These are phyloP conservation scores for Aleiodes sp. DNA, from an alignment of 1,140 invertebrate genomes.

Conservation along the genomic window DNA sequence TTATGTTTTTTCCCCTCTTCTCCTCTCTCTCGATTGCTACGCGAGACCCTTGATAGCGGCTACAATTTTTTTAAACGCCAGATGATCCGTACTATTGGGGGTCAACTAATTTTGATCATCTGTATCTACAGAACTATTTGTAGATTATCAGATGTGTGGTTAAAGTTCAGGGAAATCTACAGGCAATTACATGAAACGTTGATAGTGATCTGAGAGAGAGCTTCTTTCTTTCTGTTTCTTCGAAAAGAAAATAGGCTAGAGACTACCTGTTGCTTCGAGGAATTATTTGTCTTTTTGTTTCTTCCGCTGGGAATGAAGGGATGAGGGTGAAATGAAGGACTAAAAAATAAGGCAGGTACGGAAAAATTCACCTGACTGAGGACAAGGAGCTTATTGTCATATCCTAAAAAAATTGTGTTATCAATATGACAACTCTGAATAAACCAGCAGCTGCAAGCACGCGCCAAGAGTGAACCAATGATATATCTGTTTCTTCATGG, in stretches of 20 bases:
- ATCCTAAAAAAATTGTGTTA: constrained; percentile 1
- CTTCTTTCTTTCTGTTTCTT: background rate
- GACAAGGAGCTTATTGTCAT: constrained; percentile 49
- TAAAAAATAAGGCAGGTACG: constrained; percentile 42
- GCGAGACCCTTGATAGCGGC: constrained; percentile 13
- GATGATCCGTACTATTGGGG: constrained; percentile 38
- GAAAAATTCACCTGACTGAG: constrained; percentile 57
- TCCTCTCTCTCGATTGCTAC: background rate
- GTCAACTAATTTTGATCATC: constrained; percentile 38
- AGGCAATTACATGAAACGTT: background rate
- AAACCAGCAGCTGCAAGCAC: constrained; percentile 52
- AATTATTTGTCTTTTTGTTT: constrained; percentile 36
- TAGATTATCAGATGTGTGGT: constrained; percentile 29
- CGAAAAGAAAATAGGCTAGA: background rate
- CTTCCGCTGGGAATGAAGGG: constrained; percentile 43
- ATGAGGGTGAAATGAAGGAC: constrained; percentile 42
- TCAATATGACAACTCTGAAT: background rate
- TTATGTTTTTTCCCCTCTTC: constrained; percentile 40
- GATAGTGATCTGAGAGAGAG: background rate
- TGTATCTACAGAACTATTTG: constrained; percentile 30
- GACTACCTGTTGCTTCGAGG: constrained; percentile 46
- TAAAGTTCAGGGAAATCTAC: background rate
- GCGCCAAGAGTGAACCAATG: constrained; percentile 51
- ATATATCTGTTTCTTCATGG: constrained; percentile 11
- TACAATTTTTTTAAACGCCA: constrained; percentile 42